phyloP scores from a whole-genome alignment of 2,797 vertebrate species.

The Characodon lateralis region DNA sequence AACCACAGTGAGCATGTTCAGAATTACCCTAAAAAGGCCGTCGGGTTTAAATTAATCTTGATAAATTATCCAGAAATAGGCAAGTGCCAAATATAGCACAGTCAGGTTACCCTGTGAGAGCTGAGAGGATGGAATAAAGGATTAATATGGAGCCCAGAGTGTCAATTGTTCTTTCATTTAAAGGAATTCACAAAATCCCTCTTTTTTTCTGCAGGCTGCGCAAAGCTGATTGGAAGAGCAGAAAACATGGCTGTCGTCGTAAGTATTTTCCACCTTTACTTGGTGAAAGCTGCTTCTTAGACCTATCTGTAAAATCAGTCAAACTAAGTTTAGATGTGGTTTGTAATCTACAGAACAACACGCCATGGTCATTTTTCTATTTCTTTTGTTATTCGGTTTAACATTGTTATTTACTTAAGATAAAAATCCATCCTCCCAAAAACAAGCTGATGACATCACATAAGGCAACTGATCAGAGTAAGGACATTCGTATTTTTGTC shows the following conservation, averaged over 20 bases:
- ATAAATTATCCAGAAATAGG: constrained; percentile 45
- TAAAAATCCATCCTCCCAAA: not conserved
- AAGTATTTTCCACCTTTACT: constrained; percentile 54
- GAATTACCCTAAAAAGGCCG: constrained; percentile 31
- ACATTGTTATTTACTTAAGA: not conserved
- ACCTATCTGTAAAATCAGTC: not conserved
- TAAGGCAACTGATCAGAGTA: not conserved
- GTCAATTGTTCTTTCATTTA: constrained; percentile 36
- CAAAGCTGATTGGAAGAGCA: constrained; percentile 44
- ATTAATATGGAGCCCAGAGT: constrained; percentile 50
- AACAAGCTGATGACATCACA: not conserved
- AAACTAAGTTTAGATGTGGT: not conserved
- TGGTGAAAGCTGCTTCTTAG: not conserved
- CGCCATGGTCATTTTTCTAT: not conserved
- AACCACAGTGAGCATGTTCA: not conserved
- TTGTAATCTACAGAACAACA: not conserved
- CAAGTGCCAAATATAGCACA: constrained; percentile 54
- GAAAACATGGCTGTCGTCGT: constrained; percentile 82
- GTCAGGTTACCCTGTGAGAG: constrained; percentile 24
- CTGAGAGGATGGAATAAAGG: constrained; percentile 27
- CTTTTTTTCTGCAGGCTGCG: constrained; percentile 29
- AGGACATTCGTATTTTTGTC: not conserved
- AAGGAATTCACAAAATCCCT: constrained; percentile 28
- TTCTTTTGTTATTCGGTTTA: not conserved
- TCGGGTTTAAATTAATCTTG: constrained; percentile 35